Evolutionary conservation across 2,888 invertebrate species (phyloP).

Genomic region (Agrotis clavis): DNA sequence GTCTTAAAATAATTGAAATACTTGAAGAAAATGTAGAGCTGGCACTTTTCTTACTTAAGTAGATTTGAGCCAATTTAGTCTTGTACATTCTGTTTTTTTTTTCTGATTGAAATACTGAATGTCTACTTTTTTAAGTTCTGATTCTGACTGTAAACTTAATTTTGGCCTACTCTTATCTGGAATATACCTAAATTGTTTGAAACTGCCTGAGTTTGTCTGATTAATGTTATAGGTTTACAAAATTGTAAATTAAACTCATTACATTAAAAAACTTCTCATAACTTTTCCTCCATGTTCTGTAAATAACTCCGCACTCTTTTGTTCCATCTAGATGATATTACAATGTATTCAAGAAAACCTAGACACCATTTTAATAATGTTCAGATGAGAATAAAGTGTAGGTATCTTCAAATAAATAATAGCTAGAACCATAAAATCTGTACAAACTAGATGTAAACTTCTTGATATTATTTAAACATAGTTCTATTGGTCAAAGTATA

Average conservation of each 20-base stretch:
- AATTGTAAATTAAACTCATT: conserved; percentile 8
- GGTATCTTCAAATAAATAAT: conserved; percentile 26
- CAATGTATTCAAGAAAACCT: background rate
- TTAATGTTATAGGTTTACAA: background rate
- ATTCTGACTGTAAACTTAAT: background rate
- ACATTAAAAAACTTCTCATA: background rate
- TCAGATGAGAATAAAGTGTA: background rate
- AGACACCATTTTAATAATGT: background rate
- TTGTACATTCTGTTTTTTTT: no score
- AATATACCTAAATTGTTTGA: background rate
- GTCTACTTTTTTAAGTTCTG: no score
- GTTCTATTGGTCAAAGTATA: conserved; percentile 64
- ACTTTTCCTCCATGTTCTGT: background rate
- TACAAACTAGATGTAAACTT: conserved; percentile 69
- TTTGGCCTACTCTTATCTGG: background rate
- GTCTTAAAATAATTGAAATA: background rate
- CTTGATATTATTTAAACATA: conserved; percentile 61
- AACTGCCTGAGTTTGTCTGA: background rate
- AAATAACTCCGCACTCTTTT: background rate
- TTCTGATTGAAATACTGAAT: no score
- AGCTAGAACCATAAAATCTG: conserved; percentile 53
- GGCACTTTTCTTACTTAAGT: background rate
- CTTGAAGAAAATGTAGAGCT: background rate
- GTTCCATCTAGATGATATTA: background rate
- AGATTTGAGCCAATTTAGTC: background rate